phyloP scores from a whole-genome alignment of 2,113 vertebrate genomes.

The Rhabdornis inornatus region DNA sequence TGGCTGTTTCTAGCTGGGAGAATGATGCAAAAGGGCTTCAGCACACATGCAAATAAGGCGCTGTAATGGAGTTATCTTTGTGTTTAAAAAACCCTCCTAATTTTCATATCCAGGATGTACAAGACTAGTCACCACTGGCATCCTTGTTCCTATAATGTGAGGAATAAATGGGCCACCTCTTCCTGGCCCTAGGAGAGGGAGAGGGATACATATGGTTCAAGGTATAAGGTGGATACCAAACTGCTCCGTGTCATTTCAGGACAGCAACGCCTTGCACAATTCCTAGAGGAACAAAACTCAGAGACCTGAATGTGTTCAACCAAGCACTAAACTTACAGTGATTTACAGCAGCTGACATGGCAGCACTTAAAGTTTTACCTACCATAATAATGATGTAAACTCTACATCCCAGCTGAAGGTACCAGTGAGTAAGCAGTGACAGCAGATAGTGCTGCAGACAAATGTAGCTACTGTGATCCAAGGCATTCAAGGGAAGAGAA shows the following conservation, averaged over 20 bases:
- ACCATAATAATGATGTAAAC: rapidly evolving
- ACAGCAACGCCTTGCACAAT: not conserved
- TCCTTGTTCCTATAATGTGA: not conserved
- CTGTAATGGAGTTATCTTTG: not conserved
- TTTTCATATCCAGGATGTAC: slow-evolving; percentile 12
- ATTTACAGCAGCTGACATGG: not conserved
- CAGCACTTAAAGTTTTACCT: not conserved
- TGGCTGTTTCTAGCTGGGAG: not conserved
- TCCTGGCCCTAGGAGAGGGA: not conserved
- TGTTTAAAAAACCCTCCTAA: not conserved
- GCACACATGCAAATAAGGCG: not conserved
- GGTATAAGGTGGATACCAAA: rapidly evolving
- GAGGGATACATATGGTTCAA: not conserved
- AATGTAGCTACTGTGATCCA: not conserved
- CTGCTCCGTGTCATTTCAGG: not conserved
- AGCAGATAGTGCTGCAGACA: not conserved
- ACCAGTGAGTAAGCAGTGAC: not conserved
- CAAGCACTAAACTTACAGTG: not conserved
- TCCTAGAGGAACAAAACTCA: not conserved
- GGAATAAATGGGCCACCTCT: not conserved
- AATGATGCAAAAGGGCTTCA: not conserved
- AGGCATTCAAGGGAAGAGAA: not conserved
- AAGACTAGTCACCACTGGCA: not conserved
- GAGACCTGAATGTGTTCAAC: not conserved
- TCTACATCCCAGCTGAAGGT: not conserved